Conservation (phyloP, 1,140 invertebrate genomes). For the Protaetia brevitarsis region DNA sequence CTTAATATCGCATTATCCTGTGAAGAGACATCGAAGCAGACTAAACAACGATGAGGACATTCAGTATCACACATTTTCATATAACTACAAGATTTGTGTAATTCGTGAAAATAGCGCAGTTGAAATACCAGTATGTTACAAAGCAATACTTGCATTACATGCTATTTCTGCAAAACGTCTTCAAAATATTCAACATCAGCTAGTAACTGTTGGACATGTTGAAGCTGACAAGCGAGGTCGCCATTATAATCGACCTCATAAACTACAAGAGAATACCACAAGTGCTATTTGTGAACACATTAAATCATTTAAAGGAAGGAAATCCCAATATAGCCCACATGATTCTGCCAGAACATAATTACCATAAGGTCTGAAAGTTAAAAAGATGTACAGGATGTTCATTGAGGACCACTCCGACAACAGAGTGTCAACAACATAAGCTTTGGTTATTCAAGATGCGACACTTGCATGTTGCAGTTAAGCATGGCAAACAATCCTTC, state of each 20-base stretch:
- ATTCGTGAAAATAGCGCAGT: neutral
- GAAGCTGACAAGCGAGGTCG: neutral
- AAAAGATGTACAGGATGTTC: neutral
- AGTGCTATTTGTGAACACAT: neutral
- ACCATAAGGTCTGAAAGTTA: neutral
- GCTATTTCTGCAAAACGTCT: neutral
- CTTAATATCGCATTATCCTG: neutral
- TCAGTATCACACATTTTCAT: neutral
- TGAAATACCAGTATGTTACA: conserved; percentile 1
- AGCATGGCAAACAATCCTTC: too few relatives aligned
- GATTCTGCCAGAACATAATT: neutral
- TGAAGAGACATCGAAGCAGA: neutral
- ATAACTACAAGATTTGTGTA: neutral
- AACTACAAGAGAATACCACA: neutral
- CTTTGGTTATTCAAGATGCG: neutral
- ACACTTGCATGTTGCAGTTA: neutral
- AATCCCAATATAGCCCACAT: neutral
- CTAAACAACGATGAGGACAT: neutral
- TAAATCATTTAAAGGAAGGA: neutral
- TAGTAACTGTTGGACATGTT: neutral
- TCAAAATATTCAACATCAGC: neutral
- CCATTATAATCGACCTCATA: neutral
- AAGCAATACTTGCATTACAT: neutral
- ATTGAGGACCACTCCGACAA: neutral
- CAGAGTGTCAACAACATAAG: neutral